Base-by-base conservation (phyloP, 2,888 invertebrate genomes). In the Willowsia nigromaculata region DNA sequence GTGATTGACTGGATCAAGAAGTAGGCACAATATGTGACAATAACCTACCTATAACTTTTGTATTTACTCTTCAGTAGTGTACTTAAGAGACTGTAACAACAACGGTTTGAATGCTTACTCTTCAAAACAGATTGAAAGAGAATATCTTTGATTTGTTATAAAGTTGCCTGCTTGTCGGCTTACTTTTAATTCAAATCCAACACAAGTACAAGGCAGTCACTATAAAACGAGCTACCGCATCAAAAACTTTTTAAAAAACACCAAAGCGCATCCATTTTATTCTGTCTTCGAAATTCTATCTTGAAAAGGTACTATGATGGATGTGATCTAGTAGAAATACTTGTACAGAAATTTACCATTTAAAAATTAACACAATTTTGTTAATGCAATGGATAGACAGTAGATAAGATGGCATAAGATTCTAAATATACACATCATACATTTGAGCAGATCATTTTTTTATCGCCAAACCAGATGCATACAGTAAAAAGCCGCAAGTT, bases 1-100 rank as follows among this genome's bases (percentile, higher is more conserved):
- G 80, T 43, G 87, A 81, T 78, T 76, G 86, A 86, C 78, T 76
- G 78, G 80, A 86, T 86, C 86, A 86, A 78, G 22, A 76, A 76
- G 76, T 50, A 22, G 30, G 27, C 30, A 25, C 47, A 65, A 86
- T 40, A 50, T 59, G 76, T 74, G 71, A 84, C 84, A 84, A 84
- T 84, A 84, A 84, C 84, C 71, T 68, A 18, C 65, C 2, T 40
- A 25, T 50, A 76, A 76, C 76, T 76, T 76, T 43, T 74, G 74
- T 47, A 15, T 27, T 22, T 18, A 13, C 40, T 22, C 18, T 25
- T n/a, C 33, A 5, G 22, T 15, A 43, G 22, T 47, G 1, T 71
- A 40, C 40, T 1, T 50, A 25, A n/a, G 33, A 30, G 33, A 27
- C 68, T 3, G 11, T 18, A 33, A 43, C 68, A 71, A 25, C 18